phyloP scores from a whole-genome alignment of 2,113 vertebrate genomes.

The Psephotus haematonotus region DNA sequence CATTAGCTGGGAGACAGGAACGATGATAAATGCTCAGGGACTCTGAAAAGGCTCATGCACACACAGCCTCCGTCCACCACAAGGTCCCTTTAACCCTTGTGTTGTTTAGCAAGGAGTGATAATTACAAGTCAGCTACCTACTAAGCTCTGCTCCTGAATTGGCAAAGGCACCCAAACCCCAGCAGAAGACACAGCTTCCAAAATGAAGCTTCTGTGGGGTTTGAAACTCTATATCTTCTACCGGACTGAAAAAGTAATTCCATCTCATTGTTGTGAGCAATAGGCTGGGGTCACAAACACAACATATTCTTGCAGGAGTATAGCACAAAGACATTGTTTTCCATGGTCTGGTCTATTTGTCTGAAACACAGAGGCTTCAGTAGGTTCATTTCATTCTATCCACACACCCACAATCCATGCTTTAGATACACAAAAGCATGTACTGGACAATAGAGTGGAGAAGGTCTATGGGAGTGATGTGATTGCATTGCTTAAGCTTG shows the following conservation, averaged over 20 bases:
- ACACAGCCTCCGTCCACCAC: not conserved
- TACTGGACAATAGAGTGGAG: not conserved
- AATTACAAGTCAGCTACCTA: not conserved
- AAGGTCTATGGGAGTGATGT: not conserved
- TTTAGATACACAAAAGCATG: not conserved
- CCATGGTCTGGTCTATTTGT: not conserved
- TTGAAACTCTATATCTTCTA: not conserved
- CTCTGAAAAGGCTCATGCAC: slow-evolving; percentile 32
- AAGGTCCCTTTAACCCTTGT: slow-evolving; percentile 37
- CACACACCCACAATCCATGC: not conserved
- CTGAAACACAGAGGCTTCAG: not conserved
- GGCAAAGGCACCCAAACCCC: not conserved
- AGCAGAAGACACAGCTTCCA: not conserved
- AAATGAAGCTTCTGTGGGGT: not conserved
- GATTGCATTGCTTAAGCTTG: not conserved
- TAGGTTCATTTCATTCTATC: not conserved
- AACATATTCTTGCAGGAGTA: not conserved
- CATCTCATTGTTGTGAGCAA: not conserved
- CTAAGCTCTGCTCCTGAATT: not conserved
- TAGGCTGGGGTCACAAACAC: not conserved
- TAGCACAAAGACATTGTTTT: not conserved
- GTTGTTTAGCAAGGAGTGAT: not conserved
- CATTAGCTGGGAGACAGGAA: slow-evolving; percentile 70
- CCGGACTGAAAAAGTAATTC: not conserved
- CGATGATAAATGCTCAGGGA: slow-evolving; percentile 60